These are phyloP conservation scores for Leptopilina syphax DNA, from an alignment of 2,888 invertebrate species.

Conservation along the genomic window DNA sequence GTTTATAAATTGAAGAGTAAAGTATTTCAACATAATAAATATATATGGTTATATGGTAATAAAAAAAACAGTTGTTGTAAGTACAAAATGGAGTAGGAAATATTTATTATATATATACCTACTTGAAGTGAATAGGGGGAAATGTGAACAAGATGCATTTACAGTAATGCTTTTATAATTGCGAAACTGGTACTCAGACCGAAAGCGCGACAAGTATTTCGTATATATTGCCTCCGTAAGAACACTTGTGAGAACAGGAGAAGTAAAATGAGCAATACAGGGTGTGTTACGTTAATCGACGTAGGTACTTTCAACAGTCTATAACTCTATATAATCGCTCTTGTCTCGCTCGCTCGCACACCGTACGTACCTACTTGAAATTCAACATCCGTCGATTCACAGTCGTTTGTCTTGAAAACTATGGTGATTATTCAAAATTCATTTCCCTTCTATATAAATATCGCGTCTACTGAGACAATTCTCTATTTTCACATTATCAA, in stretches of 20 bases:
- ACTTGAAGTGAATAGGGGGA: background rate
- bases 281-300: slow-evolving; percentile 34
- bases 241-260: slow-evolving; percentile 5
- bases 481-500: background rate
- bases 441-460: slow-evolving; percentile 33
- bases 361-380: slow-evolving; percentile 17
- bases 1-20: too few relatives aligned
- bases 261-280: slow-evolving; percentile 35
- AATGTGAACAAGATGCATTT: slow-evolving; percentile 3
- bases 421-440: slow-evolving; percentile 35
- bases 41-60: too few relatives aligned
- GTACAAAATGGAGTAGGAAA: background rate
- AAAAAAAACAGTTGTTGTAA: too few relatives aligned
- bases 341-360: slow-evolving; percentile 20
- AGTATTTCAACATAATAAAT: too few relatives aligned
- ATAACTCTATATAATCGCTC: slow-evolving; percentile 35
- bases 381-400: slow-evolving; percentile 38
- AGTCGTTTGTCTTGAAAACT: slow-evolving; percentile 37
- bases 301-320: slow-evolving; percentile 26
- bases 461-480: slow-evolving; percentile 1
- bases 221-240: slow-evolving; percentile 17
- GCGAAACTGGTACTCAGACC: slow-evolving; percentile 24
- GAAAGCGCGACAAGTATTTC: slow-evolving; percentile 11
- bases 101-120: background rate
- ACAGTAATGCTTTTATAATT: slow-evolving; percentile 36